These are phyloP conservation scores for Synanthedon formicaeformis DNA, from an alignment of 2,888 invertebrate genomes.

Conservation along the genomic window DNA sequence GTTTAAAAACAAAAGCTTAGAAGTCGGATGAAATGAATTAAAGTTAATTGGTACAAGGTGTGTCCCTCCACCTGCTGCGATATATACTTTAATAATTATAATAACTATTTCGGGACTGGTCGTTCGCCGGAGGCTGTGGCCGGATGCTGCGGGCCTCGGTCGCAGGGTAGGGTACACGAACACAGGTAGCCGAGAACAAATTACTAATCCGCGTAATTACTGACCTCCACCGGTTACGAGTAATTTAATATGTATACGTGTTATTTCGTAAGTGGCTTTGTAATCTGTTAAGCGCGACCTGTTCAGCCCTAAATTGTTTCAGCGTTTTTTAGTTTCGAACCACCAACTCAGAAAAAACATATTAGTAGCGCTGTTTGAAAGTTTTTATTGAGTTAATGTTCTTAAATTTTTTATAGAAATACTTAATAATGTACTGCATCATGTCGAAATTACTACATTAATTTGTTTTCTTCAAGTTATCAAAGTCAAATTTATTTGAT, in stretches of 20 bases:
- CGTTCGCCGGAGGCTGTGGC: conserved; percentile 17
- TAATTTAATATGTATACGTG: conserved; percentile 12
- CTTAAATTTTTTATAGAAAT: too few relatives aligned
- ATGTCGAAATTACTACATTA: too few relatives aligned
- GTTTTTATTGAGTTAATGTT: too few relatives aligned
- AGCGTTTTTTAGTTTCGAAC: too few relatives aligned
- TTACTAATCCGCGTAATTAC: conserved; percentile 53
- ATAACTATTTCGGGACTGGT: conserved; percentile 11
- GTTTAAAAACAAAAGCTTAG: neutral
- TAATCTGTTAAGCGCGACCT: too few relatives aligned
- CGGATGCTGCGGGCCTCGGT: conserved; percentile 23
- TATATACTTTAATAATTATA: conserved; percentile 8
- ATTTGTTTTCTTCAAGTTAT: too few relatives aligned
- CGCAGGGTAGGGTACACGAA: conserved; percentile 21
- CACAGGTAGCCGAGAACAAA: conserved; percentile 58
- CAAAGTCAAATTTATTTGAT: too few relatives aligned
- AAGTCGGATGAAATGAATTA: neutral
- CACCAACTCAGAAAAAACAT: too few relatives aligned
- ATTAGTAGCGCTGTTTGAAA: too few relatives aligned
- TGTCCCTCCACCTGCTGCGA: neutral
- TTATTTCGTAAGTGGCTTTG: neutral
- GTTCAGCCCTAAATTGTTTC: too few relatives aligned
- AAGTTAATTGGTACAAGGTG: neutral
- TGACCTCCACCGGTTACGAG: conserved; percentile 24
- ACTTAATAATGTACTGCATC: too few relatives aligned